phyloP scores from a whole-genome alignment of 2,797 vertebrate species.

The Anguilla anguilla region DNA sequence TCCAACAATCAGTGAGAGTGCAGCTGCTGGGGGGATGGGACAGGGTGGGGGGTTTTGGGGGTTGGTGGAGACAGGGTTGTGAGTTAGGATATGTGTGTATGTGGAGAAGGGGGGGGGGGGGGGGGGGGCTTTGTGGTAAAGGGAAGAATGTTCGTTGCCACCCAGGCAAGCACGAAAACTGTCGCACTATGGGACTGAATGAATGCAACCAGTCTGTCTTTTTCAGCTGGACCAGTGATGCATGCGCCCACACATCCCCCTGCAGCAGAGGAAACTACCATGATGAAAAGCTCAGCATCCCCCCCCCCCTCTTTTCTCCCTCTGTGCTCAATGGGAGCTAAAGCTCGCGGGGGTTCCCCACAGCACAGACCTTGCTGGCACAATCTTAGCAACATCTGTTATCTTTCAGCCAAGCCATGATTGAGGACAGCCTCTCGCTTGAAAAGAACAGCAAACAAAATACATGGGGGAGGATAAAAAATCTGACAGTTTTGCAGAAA shows the following conservation, averaged over 20 bases:
- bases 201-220: slow-evolving; percentile 64
- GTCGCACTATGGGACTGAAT: slow-evolving; percentile 61
- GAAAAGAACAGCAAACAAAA: slow-evolving; percentile 40
- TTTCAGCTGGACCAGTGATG: slow-evolving; percentile 67
- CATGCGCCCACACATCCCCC: slow-evolving; percentile 71
- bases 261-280: slow-evolving; percentile 60
- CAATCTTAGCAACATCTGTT: slow-evolving; percentile 75
- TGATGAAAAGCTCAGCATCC: slow-evolving; percentile 65
- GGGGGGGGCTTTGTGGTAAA: slow-evolving; percentile 28
- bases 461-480: slow-evolving; percentile 17
- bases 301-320: slow-evolving; percentile 46
- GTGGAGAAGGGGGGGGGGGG: slow-evolving; percentile 35
- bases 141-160: slow-evolving; percentile 40
- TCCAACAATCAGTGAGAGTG: slow-evolving; percentile 68
- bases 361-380: slow-evolving; percentile 61
- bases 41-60: slow-evolving; percentile 54
- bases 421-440: slow-evolving; percentile 67
- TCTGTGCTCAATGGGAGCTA: slow-evolving; percentile 47
- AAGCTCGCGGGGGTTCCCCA: slow-evolving; percentile 47
- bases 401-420: slow-evolving; percentile 73
- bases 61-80: slow-evolving; percentile 27
- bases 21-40: slow-evolving; percentile 68
- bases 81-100: slow-evolving; percentile 41
- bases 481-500: slow-evolving; percentile 33
- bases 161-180: slow-evolving; percentile 45